Percentiles rank a stretch among this genome's conserved stretches.
These are phyloP conservation scores for Junco hyemalis DNA, from an alignment of 2,113 vertebrate species.

Conservation along the genomic window DNA sequence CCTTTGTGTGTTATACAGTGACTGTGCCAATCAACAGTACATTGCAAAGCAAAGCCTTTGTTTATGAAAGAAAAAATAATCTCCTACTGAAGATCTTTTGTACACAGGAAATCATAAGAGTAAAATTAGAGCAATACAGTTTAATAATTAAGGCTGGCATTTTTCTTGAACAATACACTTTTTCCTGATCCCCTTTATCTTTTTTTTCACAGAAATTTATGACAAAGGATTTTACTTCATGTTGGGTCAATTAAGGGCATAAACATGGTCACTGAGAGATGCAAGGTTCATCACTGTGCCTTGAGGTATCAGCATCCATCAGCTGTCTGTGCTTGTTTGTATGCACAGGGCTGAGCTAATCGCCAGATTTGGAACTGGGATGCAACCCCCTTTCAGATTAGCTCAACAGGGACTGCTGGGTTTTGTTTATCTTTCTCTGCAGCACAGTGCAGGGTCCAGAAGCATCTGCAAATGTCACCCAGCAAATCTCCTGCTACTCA, in stretches of 20 bases:
- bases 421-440: slow-evolving; percentile 11
- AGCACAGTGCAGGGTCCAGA: not conserved
- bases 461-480: slow-evolving; percentile 9
- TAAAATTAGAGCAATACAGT: not conserved
- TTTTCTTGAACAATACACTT: not conserved
- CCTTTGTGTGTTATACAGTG: not conserved
- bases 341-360: not conserved
- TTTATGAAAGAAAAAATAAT: slow-evolving; percentile 7
- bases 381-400: not conserved
- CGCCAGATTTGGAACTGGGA: not conserved
- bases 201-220: not conserved
- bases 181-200: not conserved
- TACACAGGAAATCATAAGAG: not conserved
- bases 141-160: not conserved
- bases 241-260: not conserved
- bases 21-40: not conserved
- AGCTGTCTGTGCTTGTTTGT: not conserved
- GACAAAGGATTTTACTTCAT: not conserved
- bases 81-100: not conserved
- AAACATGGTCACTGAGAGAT: not conserved
- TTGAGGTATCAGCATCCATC: not conserved
- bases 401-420: not conserved
- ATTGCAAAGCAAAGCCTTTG: not conserved
- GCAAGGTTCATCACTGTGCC: not conserved
- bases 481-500: not conserved